Conservation (phyloP, 2,113 vertebrate species). For the Calidris pygmaea region DNA sequence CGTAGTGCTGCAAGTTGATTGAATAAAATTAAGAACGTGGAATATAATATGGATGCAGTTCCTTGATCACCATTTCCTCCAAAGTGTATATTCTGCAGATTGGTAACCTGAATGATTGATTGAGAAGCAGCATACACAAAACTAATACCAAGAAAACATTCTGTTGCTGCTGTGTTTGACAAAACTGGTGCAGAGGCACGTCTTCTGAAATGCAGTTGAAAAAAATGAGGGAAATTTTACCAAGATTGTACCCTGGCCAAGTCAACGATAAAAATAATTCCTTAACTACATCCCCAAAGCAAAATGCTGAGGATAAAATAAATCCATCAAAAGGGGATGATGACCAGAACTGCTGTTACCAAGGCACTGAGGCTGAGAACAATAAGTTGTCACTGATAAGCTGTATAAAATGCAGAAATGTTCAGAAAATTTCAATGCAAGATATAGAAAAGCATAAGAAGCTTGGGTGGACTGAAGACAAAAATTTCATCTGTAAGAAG, state of each 20-base stretch:
- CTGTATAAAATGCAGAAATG: constrained; percentile 68
- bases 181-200: background rate
- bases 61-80: background rate
- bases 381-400: constrained; percentile 17
- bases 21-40: background rate
- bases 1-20: constrained; percentile 25
- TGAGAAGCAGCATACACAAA: background rate
- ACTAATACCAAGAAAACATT: background rate
- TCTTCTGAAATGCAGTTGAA: constrained; percentile 72
- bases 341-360: constrained; percentile 31
- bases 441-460: constrained; percentile 49
- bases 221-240: constrained; percentile 76
- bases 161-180: background rate
- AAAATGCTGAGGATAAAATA: constrained; percentile 37
- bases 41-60: background rate
- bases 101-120: background rate
- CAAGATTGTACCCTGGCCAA: constrained; percentile 54
- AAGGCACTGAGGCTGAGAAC: constrained; percentile 69
- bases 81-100: background rate
- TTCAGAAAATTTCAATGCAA: constrained; percentile 53
- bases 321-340: constrained; percentile 40
- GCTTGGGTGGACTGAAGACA: constrained; percentile 48
- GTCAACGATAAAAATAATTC: constrained; percentile 42
- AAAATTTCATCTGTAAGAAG: constrained; percentile 63
- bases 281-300: constrained; percentile 70